Evolutionary conservation across 2,888 invertebrate species (phyloP).

Genomic region (Noctuana brunneofusca): DNA sequence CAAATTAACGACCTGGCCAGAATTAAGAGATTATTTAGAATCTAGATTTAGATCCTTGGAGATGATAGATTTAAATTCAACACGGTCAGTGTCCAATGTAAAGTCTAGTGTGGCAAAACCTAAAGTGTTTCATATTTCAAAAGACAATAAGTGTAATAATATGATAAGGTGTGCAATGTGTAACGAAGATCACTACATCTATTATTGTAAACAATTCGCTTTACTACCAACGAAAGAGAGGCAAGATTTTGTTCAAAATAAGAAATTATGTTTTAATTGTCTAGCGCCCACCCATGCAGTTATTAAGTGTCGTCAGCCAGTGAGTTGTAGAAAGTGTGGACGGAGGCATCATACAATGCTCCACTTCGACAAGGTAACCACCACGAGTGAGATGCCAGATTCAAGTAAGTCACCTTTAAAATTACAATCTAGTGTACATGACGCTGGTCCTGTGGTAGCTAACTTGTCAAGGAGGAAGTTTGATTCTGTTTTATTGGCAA

Average conservation of each 20-base stretch:
- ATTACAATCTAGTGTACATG: background rate
- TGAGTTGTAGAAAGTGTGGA: conserved; percentile 37
- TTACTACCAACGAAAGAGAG: conserved; percentile 22
- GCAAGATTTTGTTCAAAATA: conserved; percentile 32
- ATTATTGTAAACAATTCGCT: conserved; percentile 36
- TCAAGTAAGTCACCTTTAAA: conserved; percentile 2
- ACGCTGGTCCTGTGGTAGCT: background rate
- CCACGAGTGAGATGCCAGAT: background rate
- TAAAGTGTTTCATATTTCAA: conserved; percentile 32
- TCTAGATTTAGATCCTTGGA: conserved; percentile 34
- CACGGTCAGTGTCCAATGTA: background rate
- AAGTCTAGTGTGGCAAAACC: conserved; percentile 16
- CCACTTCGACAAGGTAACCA: conserved; percentile 32
- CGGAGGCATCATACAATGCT: conserved; percentile 39
- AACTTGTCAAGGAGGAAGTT: background rate
- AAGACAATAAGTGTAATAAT: conserved; percentile 2
- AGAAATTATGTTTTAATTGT: conserved; percentile 37
- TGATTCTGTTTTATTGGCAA: conserved; percentile 32
- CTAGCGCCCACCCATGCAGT: conserved; percentile 30
- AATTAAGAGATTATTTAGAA: conserved; percentile 32
- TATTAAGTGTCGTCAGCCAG: conserved; percentile 31
- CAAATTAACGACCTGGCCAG: background rate
- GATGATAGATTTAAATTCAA: conserved; percentile 26
- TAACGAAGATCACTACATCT: conserved; percentile 30
- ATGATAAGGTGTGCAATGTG: conserved; percentile 32